These are phyloP conservation scores for Scaptomyza pallida DNA, from an alignment of 1,140 invertebrate species.

Conservation along the genomic window DNA sequence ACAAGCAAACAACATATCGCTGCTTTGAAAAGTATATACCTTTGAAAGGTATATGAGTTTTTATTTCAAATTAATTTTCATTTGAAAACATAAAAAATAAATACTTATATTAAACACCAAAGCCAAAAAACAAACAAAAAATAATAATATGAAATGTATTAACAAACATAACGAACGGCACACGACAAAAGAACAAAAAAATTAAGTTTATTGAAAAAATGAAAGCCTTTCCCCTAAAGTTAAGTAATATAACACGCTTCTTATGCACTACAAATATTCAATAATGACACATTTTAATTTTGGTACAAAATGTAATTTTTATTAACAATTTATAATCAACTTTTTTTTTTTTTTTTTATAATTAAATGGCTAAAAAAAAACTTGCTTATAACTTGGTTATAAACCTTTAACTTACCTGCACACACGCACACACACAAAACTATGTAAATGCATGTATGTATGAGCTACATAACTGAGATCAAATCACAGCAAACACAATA, in stretches of 20 bases:
- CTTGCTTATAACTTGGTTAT: constrained; percentile 8
- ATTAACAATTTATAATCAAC: constrained; percentile 49
- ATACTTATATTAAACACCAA: constrained; percentile 68
- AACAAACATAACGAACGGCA: constrained; percentile 12
- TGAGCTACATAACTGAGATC: constrained; percentile 22
- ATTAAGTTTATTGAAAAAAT: constrained; percentile 10
- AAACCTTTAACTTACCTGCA: constrained; percentile 58
- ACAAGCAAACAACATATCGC: constrained; percentile 66
- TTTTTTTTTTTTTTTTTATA: constrained; percentile 25
- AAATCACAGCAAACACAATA: constrained; percentile 10
- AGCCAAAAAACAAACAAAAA: constrained; percentile 52
- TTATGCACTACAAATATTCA: constrained; percentile 67
- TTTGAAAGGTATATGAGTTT: too few relatives aligned
- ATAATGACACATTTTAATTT: constrained; percentile 81
- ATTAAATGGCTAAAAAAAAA: constrained; percentile 9
- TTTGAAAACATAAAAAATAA: constrained; percentile 46
- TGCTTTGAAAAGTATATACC: constrained; percentile 28
- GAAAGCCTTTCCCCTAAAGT: constrained; percentile 53
- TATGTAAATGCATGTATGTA: too few relatives aligned
- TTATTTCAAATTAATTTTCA: constrained; percentile 5
- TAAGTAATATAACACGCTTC: constrained; percentile 36
- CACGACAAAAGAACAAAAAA: constrained; percentile 27
- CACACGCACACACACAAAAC: constrained; percentile 7
- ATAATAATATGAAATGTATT: too few relatives aligned
- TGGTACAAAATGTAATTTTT: constrained; percentile 73